These are phyloP conservation scores for Drosophila subpulchrella DNA, from an alignment of 1,140 invertebrate species.

Conservation along the genomic window DNA sequence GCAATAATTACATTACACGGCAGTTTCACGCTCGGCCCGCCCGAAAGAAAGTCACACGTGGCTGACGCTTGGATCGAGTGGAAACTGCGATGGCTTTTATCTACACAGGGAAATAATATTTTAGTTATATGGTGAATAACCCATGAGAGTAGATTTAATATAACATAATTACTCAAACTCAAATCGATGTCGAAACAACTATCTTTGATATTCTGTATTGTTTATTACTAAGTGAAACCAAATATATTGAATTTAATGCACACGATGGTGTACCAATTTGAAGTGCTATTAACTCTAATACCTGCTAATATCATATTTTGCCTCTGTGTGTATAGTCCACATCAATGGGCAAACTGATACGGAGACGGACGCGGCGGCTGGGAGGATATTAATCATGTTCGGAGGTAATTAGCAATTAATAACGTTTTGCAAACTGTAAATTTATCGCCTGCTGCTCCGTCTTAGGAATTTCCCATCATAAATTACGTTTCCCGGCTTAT, in stretches of 20 bases:
- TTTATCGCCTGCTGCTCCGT: conserved; percentile 53
- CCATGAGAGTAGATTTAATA: no score
- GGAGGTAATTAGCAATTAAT: conserved; percentile 79
- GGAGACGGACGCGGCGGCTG: conserved; percentile 29
- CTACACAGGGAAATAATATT: conserved; percentile 5
- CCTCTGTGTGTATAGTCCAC: conserved; percentile 27
- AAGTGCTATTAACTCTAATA: neutral
- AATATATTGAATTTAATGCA: neutral
- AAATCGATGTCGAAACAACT: no score
- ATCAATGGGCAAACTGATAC: conserved; percentile 16
- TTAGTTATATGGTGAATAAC: neutral
- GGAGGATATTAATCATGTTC: conserved; percentile 68
- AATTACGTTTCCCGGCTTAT: conserved; percentile 47
- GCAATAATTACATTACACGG: conserved; percentile 79
- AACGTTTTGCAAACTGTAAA: conserved; percentile 70
- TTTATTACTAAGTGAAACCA: neutral
- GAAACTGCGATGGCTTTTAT: conserved; percentile 17
- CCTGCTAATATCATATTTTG: neutral
- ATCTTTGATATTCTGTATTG: neutral
- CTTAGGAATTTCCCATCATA: conserved; percentile 49
- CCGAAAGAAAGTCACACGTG: conserved; percentile 75
- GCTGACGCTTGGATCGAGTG: conserved; percentile 45
- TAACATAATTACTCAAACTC: no score
- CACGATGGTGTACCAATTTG: no score
- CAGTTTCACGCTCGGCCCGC: conserved; percentile 58